A percentile compares a stretch with the other conserved stretches of the same genome.
Evolutionary conservation across 2,797 vertebrate species (phyloP).

Genomic region (Melanotaenia maccullochi): DNA sequence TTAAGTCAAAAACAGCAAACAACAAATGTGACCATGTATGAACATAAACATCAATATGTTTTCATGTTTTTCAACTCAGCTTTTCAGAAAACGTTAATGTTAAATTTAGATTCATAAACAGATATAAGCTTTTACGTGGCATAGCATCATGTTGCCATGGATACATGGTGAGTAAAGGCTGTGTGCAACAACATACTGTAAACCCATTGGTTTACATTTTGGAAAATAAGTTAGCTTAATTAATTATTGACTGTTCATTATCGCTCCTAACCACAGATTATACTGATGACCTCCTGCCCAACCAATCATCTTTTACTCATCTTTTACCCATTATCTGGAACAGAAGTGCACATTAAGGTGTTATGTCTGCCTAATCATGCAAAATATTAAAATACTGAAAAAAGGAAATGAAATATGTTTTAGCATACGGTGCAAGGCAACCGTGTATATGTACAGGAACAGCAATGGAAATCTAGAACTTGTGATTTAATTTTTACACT

Average conservation of each 20-base stretch:
- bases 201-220: not conserved
- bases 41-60: not conserved
- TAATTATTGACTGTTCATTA: not conserved
- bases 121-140: not conserved
- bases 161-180: not conserved
- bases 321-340: not conserved
- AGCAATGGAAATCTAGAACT: too few relatives aligned
- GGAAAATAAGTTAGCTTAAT: not conserved
- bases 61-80: not conserved
- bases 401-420: too few relatives aligned
- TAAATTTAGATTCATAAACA: not conserved
- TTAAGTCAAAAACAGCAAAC: not conserved
- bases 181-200: not conserved
- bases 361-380: not conserved
- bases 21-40: not conserved
- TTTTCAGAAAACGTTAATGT: not conserved
- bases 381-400: too few relatives aligned
- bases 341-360: not conserved
- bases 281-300: not conserved
- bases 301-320: not conserved
- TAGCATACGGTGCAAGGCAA: not conserved
- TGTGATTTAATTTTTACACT: not conserved
- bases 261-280: not conserved
- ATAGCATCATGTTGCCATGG: not conserved
- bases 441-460: not conserved